A percentile compares a stretch with the other conserved stretches of the same genome.
Evolutionary conservation across 2,113 vertebrate species (phyloP).

Genomic region (Herpailurus yagouaroundi): DNA sequence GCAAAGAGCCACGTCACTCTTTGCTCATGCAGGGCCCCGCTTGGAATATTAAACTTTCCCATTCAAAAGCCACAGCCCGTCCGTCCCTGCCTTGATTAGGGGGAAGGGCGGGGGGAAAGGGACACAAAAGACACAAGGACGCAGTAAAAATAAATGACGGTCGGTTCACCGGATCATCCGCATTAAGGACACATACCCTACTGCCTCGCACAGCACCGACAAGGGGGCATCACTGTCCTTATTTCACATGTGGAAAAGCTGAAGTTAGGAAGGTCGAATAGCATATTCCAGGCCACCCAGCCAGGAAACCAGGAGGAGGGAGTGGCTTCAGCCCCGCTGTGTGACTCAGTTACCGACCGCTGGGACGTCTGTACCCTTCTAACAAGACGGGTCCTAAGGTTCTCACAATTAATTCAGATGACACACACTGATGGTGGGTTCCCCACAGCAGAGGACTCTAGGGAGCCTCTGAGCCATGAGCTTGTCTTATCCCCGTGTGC

Average conservation of each 20-base stretch:
- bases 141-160: accelerated
- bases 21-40: accelerated
- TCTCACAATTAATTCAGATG: accelerated
- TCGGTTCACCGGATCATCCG: accelerated
- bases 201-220: accelerated
- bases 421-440: accelerated
- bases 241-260: neutral
- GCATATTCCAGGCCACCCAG: too few species aligned
- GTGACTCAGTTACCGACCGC: accelerated
- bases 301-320: neutral
- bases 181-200: neutral
- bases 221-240: accelerated
- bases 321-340: accelerated
- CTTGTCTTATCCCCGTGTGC: accelerated
- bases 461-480: neutral
- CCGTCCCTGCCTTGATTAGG: accelerated
- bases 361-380: accelerated
- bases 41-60: too few species aligned
- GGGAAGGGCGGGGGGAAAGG: neutral
- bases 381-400: accelerated
- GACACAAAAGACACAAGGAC: neutral
- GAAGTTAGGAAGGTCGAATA: neutral
- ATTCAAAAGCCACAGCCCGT: accelerated
- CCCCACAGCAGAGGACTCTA: accelerated
- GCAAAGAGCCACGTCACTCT: neutral